phyloP scores from a whole-genome alignment of 2,113 vertebrate species.

The Tauraco erythrolophus region DNA sequence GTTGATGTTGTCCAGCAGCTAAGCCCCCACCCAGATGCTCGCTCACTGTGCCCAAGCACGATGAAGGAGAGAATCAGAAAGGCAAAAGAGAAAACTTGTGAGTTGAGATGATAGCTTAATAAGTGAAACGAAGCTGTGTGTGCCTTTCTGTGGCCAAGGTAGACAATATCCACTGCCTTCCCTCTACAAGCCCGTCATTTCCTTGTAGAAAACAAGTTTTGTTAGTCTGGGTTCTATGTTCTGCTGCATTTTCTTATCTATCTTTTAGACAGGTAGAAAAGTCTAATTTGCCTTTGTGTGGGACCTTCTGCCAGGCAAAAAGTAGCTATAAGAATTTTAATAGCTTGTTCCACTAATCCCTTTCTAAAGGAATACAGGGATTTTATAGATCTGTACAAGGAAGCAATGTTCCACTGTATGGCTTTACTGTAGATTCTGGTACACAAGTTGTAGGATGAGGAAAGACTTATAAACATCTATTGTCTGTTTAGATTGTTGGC shows the following conservation, averaged over 20 bases:
- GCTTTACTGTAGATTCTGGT: not conserved
- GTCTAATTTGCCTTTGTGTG: not conserved
- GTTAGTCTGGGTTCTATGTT: not conserved
- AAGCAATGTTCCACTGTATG: not conserved
- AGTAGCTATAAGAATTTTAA: not conserved
- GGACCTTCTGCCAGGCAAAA: not conserved
- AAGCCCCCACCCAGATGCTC: not conserved
- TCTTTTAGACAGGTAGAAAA: not conserved
- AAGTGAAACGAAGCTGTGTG: not conserved
- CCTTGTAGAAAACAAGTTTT: not conserved
- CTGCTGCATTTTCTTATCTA: not conserved
- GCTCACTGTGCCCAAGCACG: accelerated
- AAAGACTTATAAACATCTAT: not conserved
- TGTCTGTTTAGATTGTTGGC: not conserved
- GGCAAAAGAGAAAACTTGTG: not conserved
- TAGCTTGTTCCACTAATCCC: not conserved
- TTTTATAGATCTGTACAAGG: not conserved
- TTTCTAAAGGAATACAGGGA: not conserved
- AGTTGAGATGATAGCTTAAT: not conserved
- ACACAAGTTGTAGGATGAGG: not conserved
- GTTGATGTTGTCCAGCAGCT: not conserved
- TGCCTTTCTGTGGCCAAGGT: not conserved
- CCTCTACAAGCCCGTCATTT: not conserved
- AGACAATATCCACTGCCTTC: not conserved
- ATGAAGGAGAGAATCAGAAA: not conserved